A percentile compares a stretch with the other conserved stretches of the same genome.
These are phyloP conservation scores for Neodon shergylaensis DNA, from an alignment of 2,113 vertebrate species.

Conservation along the genomic window DNA sequence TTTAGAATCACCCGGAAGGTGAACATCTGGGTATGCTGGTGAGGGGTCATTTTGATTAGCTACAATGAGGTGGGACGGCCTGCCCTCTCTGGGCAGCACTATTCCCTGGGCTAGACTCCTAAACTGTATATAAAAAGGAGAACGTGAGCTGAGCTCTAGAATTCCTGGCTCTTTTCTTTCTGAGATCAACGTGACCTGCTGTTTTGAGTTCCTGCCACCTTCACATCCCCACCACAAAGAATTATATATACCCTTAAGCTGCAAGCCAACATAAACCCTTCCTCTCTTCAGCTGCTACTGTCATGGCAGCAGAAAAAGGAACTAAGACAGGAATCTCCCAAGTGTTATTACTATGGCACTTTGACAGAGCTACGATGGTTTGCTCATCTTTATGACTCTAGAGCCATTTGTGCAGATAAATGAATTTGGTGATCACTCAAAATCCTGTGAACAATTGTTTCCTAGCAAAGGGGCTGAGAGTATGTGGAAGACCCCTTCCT, in stretches of 20 bases:
- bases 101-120: neutral
- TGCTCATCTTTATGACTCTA: constrained; percentile 9
- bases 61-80: neutral
- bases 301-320: neutral
- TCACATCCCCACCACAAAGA: neutral
- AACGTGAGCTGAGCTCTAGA: neutral
- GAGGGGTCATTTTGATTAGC: neutral
- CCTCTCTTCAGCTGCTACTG: neutral
- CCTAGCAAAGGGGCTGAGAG: neutral
- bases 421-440: constrained; percentile 23
- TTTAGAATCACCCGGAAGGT: neutral
- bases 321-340: neutral
- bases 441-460: constrained; percentile 2
- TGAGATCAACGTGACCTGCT: neutral
- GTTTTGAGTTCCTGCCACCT: neutral
- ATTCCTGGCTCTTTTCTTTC: neutral
- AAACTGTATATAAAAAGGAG: neutral
- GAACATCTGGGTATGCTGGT: too few species aligned
- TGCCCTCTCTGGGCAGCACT: neutral
- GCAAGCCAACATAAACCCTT: neutral
- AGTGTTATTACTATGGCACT: neutral
- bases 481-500: neutral
- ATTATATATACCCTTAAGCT: too few species aligned
- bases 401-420: constrained; percentile 1
- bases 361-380: neutral